These are phyloP conservation scores for Drosophila antonietae DNA, from an alignment of 2,888 invertebrate species.

Conservation along the genomic window DNA sequence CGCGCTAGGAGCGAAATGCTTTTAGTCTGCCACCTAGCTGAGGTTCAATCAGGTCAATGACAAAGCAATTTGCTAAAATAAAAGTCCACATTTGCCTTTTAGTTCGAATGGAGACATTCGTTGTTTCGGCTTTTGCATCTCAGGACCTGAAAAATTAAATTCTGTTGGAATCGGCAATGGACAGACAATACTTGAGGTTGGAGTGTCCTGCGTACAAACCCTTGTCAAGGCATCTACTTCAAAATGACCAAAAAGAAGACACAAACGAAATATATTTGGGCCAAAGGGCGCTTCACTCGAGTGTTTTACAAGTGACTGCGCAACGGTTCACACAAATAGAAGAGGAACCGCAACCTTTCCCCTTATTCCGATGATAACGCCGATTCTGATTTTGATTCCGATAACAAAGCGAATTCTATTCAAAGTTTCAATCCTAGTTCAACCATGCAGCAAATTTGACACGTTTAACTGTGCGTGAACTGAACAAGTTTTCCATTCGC, in stretches of 20 bases:
- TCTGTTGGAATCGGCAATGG: not conserved
- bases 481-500: slow-evolving; percentile 1
- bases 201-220: slow-evolving; percentile 5
- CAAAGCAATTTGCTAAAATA: slow-evolving; percentile 36
- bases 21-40: slow-evolving; percentile 14
- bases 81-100: slow-evolving; percentile 24
- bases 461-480: slow-evolving; percentile 39
- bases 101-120: slow-evolving; percentile 8
- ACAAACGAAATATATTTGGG: slow-evolving; percentile 30
- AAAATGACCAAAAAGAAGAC: slow-evolving; percentile 20
- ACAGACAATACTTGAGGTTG: slow-evolving; percentile 1
- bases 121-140: not conserved
- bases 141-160: slow-evolving; percentile 5
- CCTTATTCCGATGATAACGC: not conserved
- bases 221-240: slow-evolving; percentile 36
- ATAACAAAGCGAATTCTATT: slow-evolving; percentile 27
- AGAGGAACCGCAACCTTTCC: not conserved
- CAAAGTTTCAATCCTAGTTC: slow-evolving; percentile 32
- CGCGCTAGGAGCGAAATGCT: slow-evolving; percentile 10
- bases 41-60: slow-evolving; percentile 45
- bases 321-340: slow-evolving; percentile 25
- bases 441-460: slow-evolving; percentile 61
- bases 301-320: slow-evolving; percentile 50
- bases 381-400: slow-evolving; percentile 2
- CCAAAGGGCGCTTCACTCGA: slow-evolving; percentile 33